These are phyloP conservation scores for Papilio elwesi DNA, from an alignment of 2,888 invertebrate genomes.

Conservation along the genomic window DNA sequence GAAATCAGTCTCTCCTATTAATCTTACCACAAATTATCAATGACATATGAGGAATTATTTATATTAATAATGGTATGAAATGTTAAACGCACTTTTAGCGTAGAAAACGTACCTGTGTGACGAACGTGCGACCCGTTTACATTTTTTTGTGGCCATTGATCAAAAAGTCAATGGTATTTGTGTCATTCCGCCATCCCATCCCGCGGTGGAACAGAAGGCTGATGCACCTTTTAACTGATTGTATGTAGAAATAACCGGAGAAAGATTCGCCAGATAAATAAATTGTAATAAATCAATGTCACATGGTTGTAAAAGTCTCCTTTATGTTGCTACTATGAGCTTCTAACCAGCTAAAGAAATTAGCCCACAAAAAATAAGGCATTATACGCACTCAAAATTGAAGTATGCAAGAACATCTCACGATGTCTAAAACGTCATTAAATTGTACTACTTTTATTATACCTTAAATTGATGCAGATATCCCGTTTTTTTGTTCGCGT, in stretches of 20 bases:
- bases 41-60: conserved; percentile 6
- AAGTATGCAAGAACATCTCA: too few species aligned
- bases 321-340: conserved; percentile 1
- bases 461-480: too few species aligned
- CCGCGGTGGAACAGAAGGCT: conserved; percentile 25
- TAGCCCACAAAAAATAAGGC: background rate
- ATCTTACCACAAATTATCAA: background rate
- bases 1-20: background rate
- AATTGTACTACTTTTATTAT: too few species aligned
- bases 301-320: conserved; percentile 3
- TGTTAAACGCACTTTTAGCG: background rate
- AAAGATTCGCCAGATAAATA: conserved; percentile 19
- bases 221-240: conserved; percentile 25
- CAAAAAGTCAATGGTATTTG: conserved; percentile 32
- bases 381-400: too few species aligned
- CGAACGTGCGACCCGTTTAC: background rate
- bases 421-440: too few species aligned
- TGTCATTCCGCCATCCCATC: conserved; percentile 31
- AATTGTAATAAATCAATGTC: conserved; percentile 33
- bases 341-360: background rate
- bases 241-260: conserved; percentile 2
- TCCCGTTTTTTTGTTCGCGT: too few species aligned
- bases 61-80: conserved; percentile 8
- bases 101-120: conserved; percentile 21
- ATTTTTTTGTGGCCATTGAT: conserved; percentile 33